Percentiles rank a stretch among this genome's conserved stretches.
Evolutionary conservation across 2,797 vertebrate genomes (phyloP).

Genomic region (Girardinus metallicus): DNA sequence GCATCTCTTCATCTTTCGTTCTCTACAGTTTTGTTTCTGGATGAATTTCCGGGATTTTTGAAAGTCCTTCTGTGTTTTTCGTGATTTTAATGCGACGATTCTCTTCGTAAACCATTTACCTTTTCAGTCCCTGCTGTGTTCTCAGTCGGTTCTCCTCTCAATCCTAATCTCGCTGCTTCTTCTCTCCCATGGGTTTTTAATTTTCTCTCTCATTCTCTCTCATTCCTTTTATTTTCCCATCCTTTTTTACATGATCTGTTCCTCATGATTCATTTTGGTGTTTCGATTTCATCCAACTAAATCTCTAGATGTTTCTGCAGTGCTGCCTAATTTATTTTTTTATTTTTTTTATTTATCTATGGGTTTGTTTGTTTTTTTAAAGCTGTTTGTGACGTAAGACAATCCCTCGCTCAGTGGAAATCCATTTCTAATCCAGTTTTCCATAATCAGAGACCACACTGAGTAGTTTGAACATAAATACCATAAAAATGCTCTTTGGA

Average conservation of each 20-base stretch:
- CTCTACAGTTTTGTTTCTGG: slow-evolving; percentile 36
- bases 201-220: slow-evolving; percentile 8
- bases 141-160: slow-evolving; percentile 9
- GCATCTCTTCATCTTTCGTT: slow-evolving; percentile 56
- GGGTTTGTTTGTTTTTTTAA: slow-evolving; percentile 1
- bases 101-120: slow-evolving; percentile 13
- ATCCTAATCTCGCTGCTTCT: slow-evolving; percentile 30
- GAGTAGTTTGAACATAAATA: slow-evolving; percentile 21
- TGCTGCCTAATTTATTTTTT: slow-evolving; percentile 16
- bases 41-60: slow-evolving; percentile 32
- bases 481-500: slow-evolving; percentile 24
- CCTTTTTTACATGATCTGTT: slow-evolving; percentile 19
- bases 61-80: slow-evolving; percentile 6
- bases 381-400: background rate
- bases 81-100: slow-evolving; percentile 1
- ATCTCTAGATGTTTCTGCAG: slow-evolving; percentile 23
- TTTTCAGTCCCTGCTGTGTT: slow-evolving; percentile 11
- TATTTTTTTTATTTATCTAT: slow-evolving; percentile 31
- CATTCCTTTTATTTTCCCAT: background rate
- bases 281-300: slow-evolving; percentile 17
- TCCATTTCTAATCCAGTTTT: slow-evolving; percentile 60
- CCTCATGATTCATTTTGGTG: slow-evolving; percentile 22
- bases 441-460: slow-evolving; percentile 23
- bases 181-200: slow-evolving; percentile 34
- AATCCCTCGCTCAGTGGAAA: slow-evolving; percentile 23